These are phyloP conservation scores for Andrena fulva DNA, from an alignment of 2,888 invertebrate species.

Conservation along the genomic window DNA sequence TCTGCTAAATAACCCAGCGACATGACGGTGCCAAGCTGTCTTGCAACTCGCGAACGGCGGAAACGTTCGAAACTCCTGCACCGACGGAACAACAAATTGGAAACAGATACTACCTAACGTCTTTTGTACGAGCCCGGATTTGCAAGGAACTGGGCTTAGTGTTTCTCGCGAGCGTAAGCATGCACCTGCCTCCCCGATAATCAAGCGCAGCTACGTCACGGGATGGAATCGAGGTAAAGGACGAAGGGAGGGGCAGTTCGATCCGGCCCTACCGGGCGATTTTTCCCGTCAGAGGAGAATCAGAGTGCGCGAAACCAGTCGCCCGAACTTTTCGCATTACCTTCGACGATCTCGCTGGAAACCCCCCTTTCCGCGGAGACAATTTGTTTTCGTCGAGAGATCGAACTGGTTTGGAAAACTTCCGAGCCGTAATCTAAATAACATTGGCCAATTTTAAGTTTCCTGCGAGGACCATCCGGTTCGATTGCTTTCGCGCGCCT, in stretches of 20 bases:
- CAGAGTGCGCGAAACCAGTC: slow-evolving; percentile 3
- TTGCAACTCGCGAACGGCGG: slow-evolving; percentile 3
- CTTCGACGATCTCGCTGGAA: slow-evolving; percentile 12
- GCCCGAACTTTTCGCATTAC: slow-evolving; percentile 49
- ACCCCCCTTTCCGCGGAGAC: slow-evolving; percentile 7
- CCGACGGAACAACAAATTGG: background rate
- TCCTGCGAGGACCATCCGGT: background rate
- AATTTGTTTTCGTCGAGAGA: slow-evolving; percentile 35
- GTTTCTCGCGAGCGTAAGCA: slow-evolving; percentile 6
- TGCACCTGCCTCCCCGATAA: slow-evolving; percentile 27
- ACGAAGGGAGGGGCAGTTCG: background rate
- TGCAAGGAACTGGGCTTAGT: background rate
- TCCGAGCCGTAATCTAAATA: slow-evolving; percentile 11
- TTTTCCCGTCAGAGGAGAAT: slow-evolving; percentile 25
- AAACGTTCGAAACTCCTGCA: background rate
- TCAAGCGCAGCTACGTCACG: slow-evolving; percentile 5
- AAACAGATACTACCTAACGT: too few relatives aligned
- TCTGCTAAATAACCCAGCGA: background rate
- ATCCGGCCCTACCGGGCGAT: slow-evolving; percentile 3
- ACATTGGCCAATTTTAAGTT: slow-evolving; percentile 47
- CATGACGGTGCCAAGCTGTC: background rate
- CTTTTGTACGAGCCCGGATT: background rate
- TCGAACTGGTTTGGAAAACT: slow-evolving; percentile 25
- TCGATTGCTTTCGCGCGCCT: background rate
- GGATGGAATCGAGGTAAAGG: background rate